Conservation (phyloP, 1,140 invertebrate species). For the Himalopsyche phryganea region DNA sequence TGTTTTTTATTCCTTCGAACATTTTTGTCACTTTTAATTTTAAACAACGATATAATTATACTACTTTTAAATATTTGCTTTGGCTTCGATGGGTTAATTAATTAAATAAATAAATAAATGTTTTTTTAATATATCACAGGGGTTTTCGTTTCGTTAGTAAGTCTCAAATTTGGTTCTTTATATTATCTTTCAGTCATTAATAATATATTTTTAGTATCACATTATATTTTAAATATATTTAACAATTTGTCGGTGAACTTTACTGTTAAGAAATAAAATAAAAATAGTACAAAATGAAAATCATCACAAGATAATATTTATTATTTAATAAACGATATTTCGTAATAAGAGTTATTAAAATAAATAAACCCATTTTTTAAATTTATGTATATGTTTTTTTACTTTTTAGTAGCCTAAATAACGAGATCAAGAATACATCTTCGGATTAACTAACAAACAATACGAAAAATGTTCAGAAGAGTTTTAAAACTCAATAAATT, state of each 20-base stretch:
- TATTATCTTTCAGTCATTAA: constrained; percentile 15
- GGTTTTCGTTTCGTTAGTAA: constrained; percentile 18
- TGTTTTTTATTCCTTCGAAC: constrained; percentile 69
- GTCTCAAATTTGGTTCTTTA: constrained; percentile 12
- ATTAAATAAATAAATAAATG: constrained; percentile 7
- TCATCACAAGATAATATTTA: too few relatives aligned
- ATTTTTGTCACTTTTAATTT: constrained; percentile 55
- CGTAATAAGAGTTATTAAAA: too few relatives aligned
- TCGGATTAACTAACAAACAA: too few relatives aligned
- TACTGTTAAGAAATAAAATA: too few relatives aligned
- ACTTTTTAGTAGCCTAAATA: too few relatives aligned
- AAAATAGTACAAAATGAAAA: too few relatives aligned
- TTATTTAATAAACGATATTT: too few relatives aligned
- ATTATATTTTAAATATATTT: constrained; percentile 20
- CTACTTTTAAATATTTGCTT: neutral
- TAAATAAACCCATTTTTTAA: too few relatives aligned
- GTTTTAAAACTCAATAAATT: too few relatives aligned
- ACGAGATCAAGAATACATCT: too few relatives aligned
- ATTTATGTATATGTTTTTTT: too few relatives aligned
- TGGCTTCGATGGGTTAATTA: constrained; percentile 1
- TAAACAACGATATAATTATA: neutral
- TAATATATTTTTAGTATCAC: constrained; percentile 18
- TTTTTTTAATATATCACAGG: constrained; percentile 12
- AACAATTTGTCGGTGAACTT: constrained; percentile 11
- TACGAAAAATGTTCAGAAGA: too few relatives aligned